Percentiles rank a stretch among this genome's conserved stretches.
Evolutionary conservation across 2,888 invertebrate genomes (phyloP).

Genomic region (Stenodera caucasica): DNA sequence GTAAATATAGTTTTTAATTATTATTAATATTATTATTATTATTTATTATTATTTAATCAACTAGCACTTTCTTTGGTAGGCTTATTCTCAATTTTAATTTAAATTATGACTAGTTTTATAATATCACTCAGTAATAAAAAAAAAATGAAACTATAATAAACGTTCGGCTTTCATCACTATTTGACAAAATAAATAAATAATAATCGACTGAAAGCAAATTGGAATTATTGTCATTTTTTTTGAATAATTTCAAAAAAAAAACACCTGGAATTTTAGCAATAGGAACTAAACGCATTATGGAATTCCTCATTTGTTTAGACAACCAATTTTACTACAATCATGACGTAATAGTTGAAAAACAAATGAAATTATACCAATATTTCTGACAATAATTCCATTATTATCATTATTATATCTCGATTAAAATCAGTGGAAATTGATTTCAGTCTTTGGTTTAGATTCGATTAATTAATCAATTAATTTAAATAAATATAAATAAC

Average conservation of each 20-base stretch:
- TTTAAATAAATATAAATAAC: conserved; percentile 44
- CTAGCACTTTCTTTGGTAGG: conserved; percentile 53
- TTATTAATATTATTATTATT: neutral
- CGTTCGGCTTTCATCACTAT: conserved; percentile 17
- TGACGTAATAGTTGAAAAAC: no score
- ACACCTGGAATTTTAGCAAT: conserved; percentile 15
- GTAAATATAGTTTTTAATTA: conserved; percentile 22
- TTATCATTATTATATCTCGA: conserved; percentile 26
- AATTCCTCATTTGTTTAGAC: no score
- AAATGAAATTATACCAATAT: no score
- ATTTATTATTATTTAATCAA: conserved; percentile 35
- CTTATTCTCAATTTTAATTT: conserved; percentile 40
- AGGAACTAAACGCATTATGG: conserved; percentile 34
- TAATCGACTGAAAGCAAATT: conserved; percentile 14
- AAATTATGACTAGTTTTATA: conserved; percentile 50
- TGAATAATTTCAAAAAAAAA: conserved; percentile 28
- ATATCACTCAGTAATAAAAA: conserved; percentile 47
- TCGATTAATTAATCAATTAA: conserved; percentile 15
- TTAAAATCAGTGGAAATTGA: conserved; percentile 23
- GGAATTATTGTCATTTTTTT: conserved; percentile 35
- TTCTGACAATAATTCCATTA: conserved; percentile 38
- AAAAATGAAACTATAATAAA: conserved; percentile 26
- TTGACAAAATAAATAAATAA: conserved; percentile 19
- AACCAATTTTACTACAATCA: no score
- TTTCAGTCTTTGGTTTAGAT: conserved; percentile 50